Base-by-base conservation (phyloP, 2,797 vertebrate species). In the Hemitrygon akajei region DNA sequence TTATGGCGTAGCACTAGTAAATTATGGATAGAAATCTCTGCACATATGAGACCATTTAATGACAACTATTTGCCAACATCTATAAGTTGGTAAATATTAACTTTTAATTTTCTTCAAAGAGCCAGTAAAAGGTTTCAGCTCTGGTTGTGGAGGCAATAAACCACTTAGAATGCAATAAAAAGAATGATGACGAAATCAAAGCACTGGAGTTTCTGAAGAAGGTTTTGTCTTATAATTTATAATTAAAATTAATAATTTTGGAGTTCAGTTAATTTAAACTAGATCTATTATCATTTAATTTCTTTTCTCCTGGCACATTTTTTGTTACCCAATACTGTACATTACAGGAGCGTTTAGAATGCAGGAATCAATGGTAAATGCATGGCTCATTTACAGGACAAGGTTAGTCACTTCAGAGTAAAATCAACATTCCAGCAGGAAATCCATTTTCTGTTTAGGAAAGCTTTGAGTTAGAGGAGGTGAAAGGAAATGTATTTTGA, bases 391-490 rank as follows among this genome's bases (percentile, higher is more conserved):
- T 7, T 37, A 89, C 86, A 89, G 86, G 86, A 34, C 60, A 37
- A 20, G 20, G 86, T 89, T 89, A 34, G 60, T 18, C 86, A 89
- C 63, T 69, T 69, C 86, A 89, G 63, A 22, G 20, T n/a, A 69
- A 89, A 66, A 69, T n/a, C 86, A 89, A 69, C n/a, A 34, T 89
- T 69, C 86, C 63, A 89, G 58, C 84, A 87, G 86, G 63, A 89
- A 89, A 89, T 89, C 66, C 60, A 37, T 66, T 34, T 89, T 73
- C 69, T 92, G 91, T 92, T 92, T 18, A 30, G 91, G 34, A 75
- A 92, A 73, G 37, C 37, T 92, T 75, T 47, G 69, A 92, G 91
- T 75, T 47, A 27, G 25, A 75, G 25, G 71, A 56, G 69, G 10
- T 92, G 66, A 47, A 25, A 56, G 91, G 69, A 73, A 75, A 3